Evolutionary conservation across 2,797 vertebrate genomes (phyloP).

Genomic region (Tadarida brasiliensis): DNA sequence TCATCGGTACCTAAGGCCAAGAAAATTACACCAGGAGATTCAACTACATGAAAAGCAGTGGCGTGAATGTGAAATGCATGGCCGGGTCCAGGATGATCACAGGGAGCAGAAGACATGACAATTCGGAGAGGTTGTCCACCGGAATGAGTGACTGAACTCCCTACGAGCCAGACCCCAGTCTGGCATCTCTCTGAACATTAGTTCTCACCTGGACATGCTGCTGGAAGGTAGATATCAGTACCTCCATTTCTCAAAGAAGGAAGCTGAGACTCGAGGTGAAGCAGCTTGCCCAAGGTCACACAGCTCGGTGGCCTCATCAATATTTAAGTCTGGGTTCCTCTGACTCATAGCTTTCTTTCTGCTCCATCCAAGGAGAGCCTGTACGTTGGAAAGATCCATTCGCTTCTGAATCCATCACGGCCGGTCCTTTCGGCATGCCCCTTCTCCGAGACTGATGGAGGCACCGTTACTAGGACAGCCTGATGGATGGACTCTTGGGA

Average conservation of each 20-base stretch:
- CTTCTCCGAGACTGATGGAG: background rate
- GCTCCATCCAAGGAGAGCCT: background rate
- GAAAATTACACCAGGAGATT: background rate
- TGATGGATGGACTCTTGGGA: background rate
- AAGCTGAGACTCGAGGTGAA: background rate
- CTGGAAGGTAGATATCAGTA: background rate
- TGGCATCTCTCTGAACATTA: background rate
- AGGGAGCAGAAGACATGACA: rapidly evolving
- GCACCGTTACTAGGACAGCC: background rate
- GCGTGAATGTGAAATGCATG: background rate
- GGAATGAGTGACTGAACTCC: background rate
- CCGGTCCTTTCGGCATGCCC: background rate
- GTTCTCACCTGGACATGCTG: background rate
- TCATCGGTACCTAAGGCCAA: background rate
- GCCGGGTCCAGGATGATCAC: background rate
- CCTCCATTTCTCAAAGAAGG: background rate
- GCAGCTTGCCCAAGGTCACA: background rate
- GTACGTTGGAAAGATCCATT: background rate
- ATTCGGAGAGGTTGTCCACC: background rate
- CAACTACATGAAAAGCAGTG: background rate
- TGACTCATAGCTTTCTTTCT: background rate
- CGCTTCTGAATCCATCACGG: background rate
- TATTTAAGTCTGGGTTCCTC: background rate
- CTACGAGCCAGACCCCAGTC: background rate
- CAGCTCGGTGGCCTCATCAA: background rate